phyloP scores from a whole-genome alignment of 2,113 vertebrate species.

The Lepus americanus region DNA sequence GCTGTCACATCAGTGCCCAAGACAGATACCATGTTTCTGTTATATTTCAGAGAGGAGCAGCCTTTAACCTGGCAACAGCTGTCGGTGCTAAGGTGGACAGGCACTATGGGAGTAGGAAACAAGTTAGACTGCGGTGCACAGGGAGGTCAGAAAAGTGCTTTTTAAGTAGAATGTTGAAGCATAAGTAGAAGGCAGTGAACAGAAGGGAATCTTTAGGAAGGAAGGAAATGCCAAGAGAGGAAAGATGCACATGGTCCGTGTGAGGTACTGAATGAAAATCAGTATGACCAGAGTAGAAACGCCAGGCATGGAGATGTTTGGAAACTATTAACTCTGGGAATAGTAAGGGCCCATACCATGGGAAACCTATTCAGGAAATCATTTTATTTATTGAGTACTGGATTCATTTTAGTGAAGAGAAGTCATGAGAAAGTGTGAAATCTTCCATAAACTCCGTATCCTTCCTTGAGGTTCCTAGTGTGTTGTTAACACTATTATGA shows the following conservation, averaged over 20 bases:
- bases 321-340: background rate
- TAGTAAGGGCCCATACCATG: background rate
- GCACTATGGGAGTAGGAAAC: background rate
- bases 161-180: background rate
- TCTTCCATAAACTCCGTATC: background rate
- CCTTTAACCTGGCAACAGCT: background rate
- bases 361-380: background rate
- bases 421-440: background rate
- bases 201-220: background rate
- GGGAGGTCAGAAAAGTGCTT: background rate
- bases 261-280: background rate
- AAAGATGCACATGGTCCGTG: background rate
- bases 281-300: background rate
- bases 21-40: background rate
- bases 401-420: background rate
- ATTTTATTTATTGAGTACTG: background rate
- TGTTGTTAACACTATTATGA: background rate
- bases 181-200: background rate
- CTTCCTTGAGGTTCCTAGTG: background rate
- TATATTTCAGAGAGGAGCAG: background rate
- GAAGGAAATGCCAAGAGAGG: background rate
- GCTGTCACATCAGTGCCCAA: background rate
- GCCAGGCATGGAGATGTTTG: background rate
- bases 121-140: rapidly evolving
- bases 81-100: background rate